Evolutionary conservation across 1,140 invertebrate species (phyloP).

Genomic region (Tetramorium simillimum): DNA sequence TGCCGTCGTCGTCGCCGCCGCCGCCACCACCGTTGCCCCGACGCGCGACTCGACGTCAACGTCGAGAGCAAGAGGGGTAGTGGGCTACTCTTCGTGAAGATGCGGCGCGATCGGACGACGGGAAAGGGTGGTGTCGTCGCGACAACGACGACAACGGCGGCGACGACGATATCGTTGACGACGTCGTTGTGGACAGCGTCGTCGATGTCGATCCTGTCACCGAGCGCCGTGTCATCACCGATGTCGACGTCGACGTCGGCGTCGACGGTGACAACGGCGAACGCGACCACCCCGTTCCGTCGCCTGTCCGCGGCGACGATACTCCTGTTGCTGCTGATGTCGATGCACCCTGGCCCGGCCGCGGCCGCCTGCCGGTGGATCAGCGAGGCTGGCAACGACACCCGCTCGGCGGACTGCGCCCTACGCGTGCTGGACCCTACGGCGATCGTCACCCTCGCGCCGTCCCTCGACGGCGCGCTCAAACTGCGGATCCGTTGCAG

Average conservation of each 20-base stretch:
- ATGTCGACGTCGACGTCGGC: neutral
- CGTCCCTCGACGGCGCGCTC: constrained; percentile 89
- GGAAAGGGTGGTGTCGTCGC: neutral
- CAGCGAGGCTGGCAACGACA: constrained; percentile 87
- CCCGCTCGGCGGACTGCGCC: constrained; percentile 88
- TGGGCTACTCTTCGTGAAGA: neutral
- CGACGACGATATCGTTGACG: neutral
- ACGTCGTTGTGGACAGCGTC: neutral
- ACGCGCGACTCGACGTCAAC: constrained; percentile 37
- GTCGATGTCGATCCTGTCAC: neutral
- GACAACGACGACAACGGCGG: neutral
- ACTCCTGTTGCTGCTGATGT: constrained; percentile 43
- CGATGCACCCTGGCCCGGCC: constrained; percentile 49
- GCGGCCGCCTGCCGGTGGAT: constrained; percentile 86
- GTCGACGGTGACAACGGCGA: neutral
- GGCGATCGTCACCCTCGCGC: constrained; percentile 88
- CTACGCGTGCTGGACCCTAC: constrained; percentile 89
- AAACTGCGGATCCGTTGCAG: constrained; percentile 91
- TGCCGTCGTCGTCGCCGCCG: neutral
- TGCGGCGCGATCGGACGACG: constrained; percentile 15
- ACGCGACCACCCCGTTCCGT: neutral
- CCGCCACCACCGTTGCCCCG: neutral
- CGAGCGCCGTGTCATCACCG: neutral
- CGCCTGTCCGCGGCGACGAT: constrained; percentile 37
- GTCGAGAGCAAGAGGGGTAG: neutral